A percentile compares a stretch with the other conserved stretches of the same genome.
Evolutionary conservation across 2,888 invertebrate genomes (phyloP).

Genomic region (Agrochola lota): DNA sequence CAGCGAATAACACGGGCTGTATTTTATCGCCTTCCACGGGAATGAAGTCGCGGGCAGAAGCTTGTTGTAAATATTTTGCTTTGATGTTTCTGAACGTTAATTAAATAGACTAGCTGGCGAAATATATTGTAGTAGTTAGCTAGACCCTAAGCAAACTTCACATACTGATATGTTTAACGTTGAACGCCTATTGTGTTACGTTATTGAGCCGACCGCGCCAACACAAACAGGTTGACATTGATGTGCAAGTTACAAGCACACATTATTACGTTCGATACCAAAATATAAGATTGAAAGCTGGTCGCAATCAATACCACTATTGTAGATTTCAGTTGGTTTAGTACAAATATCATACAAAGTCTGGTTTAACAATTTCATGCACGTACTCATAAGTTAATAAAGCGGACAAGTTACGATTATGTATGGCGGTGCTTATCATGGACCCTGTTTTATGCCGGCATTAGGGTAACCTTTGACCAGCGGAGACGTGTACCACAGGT

Average conservation of each 20-base stretch:
- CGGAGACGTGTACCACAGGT: constrained; percentile 59
- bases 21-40: no score
- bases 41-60: no score
- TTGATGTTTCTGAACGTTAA: constrained; percentile 48
- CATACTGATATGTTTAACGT: not conserved
- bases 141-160: constrained; percentile 14
- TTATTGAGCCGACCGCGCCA: constrained; percentile 22
- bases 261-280: constrained; percentile 8
- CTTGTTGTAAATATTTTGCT: constrained; percentile 29
- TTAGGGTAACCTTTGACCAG: constrained; percentile 61
- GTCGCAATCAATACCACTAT: not conserved
- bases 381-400: constrained; percentile 64
- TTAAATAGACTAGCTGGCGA: constrained; percentile 19
- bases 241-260: constrained; percentile 20
- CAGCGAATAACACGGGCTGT: no score
- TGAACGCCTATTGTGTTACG: constrained; percentile 3
- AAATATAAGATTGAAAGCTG: constrained; percentile 5
- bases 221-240: constrained; percentile 17
- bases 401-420: constrained; percentile 58
- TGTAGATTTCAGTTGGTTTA: constrained; percentile 3
- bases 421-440: constrained; percentile 59
- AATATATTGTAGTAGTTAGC: constrained; percentile 29
- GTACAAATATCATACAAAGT: constrained; percentile 30
- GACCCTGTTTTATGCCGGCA: constrained; percentile 58
- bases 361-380: constrained; percentile 50